phyloP scores from a whole-genome alignment of 2,888 invertebrate genomes.

The Conops quadrifasciatus region DNA sequence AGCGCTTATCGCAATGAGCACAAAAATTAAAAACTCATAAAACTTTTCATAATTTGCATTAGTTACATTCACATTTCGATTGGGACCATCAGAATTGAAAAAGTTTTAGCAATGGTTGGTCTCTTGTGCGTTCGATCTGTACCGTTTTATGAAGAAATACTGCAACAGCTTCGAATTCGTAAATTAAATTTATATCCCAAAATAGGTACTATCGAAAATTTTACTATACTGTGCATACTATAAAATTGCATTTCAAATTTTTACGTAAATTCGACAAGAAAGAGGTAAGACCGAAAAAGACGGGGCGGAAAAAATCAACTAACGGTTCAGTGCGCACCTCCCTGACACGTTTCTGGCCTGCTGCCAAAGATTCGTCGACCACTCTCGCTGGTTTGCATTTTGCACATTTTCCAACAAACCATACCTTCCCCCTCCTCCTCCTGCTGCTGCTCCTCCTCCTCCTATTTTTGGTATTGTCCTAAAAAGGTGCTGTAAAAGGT shows the following conservation, averaged over 20 bases:
- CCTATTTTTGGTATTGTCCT: too few species aligned
- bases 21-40: constrained; percentile 54
- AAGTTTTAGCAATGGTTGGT: not conserved
- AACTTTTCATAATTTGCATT: constrained; percentile 7
- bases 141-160: not conserved
- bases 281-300: not conserved
- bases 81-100: too few species aligned
- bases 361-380: constrained; percentile 44
- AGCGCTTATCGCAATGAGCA: constrained; percentile 61
- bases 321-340: constrained; percentile 28
- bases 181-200: not conserved
- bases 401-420: constrained; percentile 21
- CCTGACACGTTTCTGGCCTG: constrained; percentile 45
- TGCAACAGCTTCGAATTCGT: not conserved
- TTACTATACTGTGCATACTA: too few species aligned
- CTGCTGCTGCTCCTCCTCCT: not conserved
- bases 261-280: not conserved
- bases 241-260: constrained; percentile 24
- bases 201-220: constrained; percentile 1
- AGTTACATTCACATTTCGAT: not conserved
- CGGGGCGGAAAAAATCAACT: not conserved
- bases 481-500: too few species aligned
- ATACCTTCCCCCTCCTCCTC: constrained; percentile 18
- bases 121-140: not conserved
- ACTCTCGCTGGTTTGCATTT: constrained; percentile 36